Percentiles rank a stretch among this genome's conserved stretches.
Conservation (phyloP, 2,797 vertebrate genomes). For the Poecilia gillii region DNA sequence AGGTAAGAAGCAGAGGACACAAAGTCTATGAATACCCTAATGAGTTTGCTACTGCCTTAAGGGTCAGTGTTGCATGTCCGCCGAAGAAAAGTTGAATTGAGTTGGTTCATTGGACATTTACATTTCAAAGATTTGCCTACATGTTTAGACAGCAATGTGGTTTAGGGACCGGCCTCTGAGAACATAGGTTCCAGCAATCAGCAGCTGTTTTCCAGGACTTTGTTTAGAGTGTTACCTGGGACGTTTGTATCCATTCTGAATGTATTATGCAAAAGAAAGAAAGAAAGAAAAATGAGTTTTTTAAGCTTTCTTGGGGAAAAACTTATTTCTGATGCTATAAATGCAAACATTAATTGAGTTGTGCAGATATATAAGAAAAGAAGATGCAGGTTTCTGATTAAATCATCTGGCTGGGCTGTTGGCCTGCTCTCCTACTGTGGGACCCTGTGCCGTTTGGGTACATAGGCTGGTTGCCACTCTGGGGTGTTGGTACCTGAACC, state of each 20-base stretch:
- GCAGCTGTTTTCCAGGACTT: slow-evolving; percentile 49
- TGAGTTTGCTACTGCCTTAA: slow-evolving; percentile 65
- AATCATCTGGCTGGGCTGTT: neutral
- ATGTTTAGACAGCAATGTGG: slow-evolving; percentile 68
- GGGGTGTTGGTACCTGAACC: too few species aligned
- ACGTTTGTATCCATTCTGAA: neutral
- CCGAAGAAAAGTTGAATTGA: slow-evolving; percentile 61
- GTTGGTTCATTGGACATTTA: slow-evolving; percentile 71
- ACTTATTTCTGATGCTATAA: neutral
- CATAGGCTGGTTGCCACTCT: neutral
- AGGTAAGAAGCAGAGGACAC: slow-evolving; percentile 73
- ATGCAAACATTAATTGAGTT: neutral
- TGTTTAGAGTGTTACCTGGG: slow-evolving; percentile 43
- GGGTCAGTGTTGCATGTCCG: slow-evolving; percentile 71
- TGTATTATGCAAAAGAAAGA: neutral
- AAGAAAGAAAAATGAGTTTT: neutral
- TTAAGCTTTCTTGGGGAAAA: neutral
- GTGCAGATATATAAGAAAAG: neutral
- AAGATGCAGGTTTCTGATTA: neutral
- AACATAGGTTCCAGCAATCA: slow-evolving; percentile 53
- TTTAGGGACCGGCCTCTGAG: slow-evolving; percentile 51
- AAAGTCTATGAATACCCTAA: slow-evolving; percentile 74
- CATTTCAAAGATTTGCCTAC: slow-evolving; percentile 73
- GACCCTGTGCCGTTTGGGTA: neutral
- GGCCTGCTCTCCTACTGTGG: too few species aligned